Conservation (phyloP, 2,113 vertebrate species). For the Mesembrinibis cayennensis region DNA sequence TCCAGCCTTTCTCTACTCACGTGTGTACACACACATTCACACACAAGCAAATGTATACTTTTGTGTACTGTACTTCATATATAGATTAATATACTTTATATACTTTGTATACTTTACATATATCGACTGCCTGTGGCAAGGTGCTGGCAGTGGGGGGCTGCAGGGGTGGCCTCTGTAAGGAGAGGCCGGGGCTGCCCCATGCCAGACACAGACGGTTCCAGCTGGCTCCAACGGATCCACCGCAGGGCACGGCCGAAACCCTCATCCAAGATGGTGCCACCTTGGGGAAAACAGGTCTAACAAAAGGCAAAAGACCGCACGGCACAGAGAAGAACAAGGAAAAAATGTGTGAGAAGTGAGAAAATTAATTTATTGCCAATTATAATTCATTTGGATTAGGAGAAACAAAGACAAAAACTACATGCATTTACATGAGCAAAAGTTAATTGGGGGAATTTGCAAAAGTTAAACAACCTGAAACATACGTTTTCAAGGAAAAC, state of each 20-base stretch:
- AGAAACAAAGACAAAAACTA: neutral
- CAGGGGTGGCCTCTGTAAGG: rapidly evolving
- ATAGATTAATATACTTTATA: neutral
- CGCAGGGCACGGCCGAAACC: rapidly evolving
- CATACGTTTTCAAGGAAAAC: neutral
- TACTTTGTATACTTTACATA: neutral
- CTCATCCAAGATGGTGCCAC: rapidly evolving
- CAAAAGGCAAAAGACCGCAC: rapidly evolving
- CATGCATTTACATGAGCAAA: neutral
- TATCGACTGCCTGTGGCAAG: neutral
- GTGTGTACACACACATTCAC: too few species aligned
- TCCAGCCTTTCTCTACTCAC: neutral
- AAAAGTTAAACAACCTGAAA: neutral
- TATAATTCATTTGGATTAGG: neutral
- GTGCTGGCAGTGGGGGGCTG: rapidly evolving
- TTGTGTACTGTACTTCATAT: neutral
- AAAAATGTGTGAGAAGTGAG: neutral
- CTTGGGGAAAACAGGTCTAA: neutral
- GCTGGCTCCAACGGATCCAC: rapidly evolving
- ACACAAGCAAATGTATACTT: neutral
- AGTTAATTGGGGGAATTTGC: neutral
- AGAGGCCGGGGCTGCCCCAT: rapidly evolving
- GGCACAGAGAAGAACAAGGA: neutral
- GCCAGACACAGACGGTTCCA: neutral
- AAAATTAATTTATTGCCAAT: neutral